Percentiles rank a stretch among this genome's conserved stretches.
Conservation (phyloP, 2,888 invertebrate species). For the Drosophila algonquin region DNA sequence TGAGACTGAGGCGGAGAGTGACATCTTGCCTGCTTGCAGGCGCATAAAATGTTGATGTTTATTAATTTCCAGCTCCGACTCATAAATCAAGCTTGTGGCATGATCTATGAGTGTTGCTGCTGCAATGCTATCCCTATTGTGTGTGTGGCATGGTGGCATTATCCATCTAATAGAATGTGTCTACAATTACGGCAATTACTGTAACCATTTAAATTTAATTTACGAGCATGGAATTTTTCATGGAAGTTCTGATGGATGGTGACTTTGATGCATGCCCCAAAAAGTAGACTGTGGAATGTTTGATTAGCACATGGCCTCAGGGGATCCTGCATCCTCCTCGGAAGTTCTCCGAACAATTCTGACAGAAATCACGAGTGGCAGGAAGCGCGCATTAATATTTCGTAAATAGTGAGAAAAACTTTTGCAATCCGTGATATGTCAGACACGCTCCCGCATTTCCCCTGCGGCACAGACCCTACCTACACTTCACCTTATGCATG, state of each 20-base stretch:
- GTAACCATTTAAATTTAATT: conserved; percentile 11
- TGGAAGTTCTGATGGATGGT: not conserved
- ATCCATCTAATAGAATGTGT: conserved; percentile 17
- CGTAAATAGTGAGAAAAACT: conserved; percentile 16
- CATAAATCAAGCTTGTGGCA: conserved; percentile 57
- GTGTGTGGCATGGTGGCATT: conserved; percentile 2
- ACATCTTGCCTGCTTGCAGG: conserved; percentile 25
- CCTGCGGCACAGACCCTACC: conserved; percentile 17
- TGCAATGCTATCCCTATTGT: not conserved
- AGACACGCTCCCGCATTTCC: conserved; percentile 29
- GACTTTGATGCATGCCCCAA: conserved; percentile 1
- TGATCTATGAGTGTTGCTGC: conserved; percentile 51
- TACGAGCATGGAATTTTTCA: conserved; percentile 10
- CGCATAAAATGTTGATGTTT: conserved; percentile 57
- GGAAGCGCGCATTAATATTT: conserved; percentile 1
- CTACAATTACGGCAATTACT: conserved; percentile 33
- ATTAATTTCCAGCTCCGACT: conserved; percentile 59
- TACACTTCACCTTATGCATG: conserved; percentile 2
- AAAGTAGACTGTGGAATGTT: not conserved
- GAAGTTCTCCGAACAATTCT: not conserved
- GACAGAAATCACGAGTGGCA: conserved; percentile 8
- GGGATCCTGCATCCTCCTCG: not conserved
- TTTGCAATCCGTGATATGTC: conserved; percentile 9
- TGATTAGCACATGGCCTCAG: not conserved
- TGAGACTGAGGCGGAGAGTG: conserved; percentile 7